phyloP scores from a whole-genome alignment of 2,888 invertebrate genomes.

The Halictus ligatus region DNA sequence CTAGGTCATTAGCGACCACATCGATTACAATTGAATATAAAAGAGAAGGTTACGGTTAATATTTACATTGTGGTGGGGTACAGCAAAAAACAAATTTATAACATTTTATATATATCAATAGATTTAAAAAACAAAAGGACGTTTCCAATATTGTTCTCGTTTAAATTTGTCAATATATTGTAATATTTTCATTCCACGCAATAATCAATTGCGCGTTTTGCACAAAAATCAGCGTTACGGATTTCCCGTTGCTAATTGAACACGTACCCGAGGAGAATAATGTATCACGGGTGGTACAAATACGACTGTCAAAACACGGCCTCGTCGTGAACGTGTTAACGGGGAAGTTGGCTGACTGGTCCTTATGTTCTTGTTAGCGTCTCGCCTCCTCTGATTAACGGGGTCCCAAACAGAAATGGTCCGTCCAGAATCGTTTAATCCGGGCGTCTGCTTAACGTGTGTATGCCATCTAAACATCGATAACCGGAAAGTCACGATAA shows the following conservation, averaged over 20 bases:
- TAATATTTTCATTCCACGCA: too few species aligned
- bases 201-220: background rate
- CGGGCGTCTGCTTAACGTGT: background rate
- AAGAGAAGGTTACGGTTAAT: too few species aligned
- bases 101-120: too few species aligned
- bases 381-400: constrained; percentile 1
- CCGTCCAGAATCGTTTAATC: constrained; percentile 8
- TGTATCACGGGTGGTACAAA: too few species aligned
- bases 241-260: background rate
- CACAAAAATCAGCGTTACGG: background rate
- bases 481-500: constrained; percentile 42
- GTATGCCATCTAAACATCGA: constrained; percentile 28
- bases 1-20: too few species aligned
- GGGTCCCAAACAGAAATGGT: background rate
- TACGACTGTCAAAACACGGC: background rate
- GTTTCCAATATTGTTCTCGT: too few species aligned
- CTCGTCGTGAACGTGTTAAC: background rate
- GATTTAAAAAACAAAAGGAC: too few species aligned
- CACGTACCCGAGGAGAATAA: too few species aligned
- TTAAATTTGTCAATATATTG: too few species aligned
- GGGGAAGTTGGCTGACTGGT: background rate
- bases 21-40: too few species aligned
- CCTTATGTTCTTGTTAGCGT: background rate
- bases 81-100: too few species aligned
- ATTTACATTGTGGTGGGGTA: too few species aligned